These are phyloP conservation scores for Centruroides sculpturatus DNA, from an alignment of 1,140 invertebrate species.

Conservation along the genomic window DNA sequence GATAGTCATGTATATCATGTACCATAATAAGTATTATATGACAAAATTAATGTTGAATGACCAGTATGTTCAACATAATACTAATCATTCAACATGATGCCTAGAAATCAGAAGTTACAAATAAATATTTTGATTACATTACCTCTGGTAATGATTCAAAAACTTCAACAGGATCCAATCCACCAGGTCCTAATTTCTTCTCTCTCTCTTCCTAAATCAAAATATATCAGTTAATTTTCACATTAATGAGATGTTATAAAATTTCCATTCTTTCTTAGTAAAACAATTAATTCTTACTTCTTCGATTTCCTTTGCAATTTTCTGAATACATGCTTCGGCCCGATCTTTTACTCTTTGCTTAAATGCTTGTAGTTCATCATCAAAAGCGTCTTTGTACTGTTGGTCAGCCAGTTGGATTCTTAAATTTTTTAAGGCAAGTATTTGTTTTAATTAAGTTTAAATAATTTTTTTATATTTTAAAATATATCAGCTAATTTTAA, in stretches of 20 bases:
- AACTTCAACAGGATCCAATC: conserved; percentile 93
- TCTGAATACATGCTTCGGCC: conserved; percentile 74
- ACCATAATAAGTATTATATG: no score
- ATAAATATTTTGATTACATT: conserved; percentile 19
- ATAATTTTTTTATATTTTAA: background rate
- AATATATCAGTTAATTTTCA: conserved; percentile 8
- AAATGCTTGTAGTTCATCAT: conserved; percentile 82
- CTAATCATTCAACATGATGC: no score
- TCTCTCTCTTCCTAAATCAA: conserved; percentile 54
- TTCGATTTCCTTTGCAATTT: conserved; percentile 57
- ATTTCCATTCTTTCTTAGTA: background rate
- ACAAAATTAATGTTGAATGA: no score
- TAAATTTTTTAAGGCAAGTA: conserved; percentile 11
- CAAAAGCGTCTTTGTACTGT: conserved; percentile 86
- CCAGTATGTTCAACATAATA: no score
- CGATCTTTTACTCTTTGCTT: conserved; percentile 73
- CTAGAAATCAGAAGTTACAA: no score
- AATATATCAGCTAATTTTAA: background rate
- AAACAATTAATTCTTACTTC: conserved; percentile 31
- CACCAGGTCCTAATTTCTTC: conserved; percentile 83
- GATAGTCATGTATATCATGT: no score
- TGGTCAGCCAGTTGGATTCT: conserved; percentile 80
- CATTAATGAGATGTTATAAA: conserved; percentile 23
- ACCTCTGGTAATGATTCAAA: conserved; percentile 86
- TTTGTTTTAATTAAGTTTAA: background rate